Base-by-base conservation (phyloP, 1,140 invertebrate genomes). In the Onthophagus taurus region DNA sequence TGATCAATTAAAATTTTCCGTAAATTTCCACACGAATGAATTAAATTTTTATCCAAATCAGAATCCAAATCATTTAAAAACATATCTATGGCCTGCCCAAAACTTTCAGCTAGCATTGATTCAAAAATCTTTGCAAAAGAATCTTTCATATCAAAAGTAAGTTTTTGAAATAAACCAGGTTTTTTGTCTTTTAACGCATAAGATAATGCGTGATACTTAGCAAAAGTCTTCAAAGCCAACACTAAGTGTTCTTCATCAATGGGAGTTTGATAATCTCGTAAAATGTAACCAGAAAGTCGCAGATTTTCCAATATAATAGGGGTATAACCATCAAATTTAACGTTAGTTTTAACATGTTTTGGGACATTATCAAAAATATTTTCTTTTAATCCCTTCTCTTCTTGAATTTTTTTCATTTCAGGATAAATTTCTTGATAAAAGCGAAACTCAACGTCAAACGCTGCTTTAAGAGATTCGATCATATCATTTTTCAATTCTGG, bases 301-400 rank as follows among this genome's bases (percentile, higher is more conserved):
- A 37, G 14, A 12, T 37, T 37, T 19, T 37, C 35, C 19, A 37
- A 34, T n/a, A n/a, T n/a, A n/a, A n/a, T n/a, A n/a, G n/a, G n/a
- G n/a, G n/a, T n/a, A n/a, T n/a, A n/a, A n/a, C n/a, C n/a, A n/a
- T n/a, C n/a, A n/a, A n/a, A n/a, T n/a, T n/a, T n/a, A n/a, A n/a
- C n/a, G n/a, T n/a, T n/a, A n/a, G n/a, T n/a, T n/a, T n/a, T n/a
- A n/a, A n/a, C n/a, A n/a, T n/a, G n/a, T n/a, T n/a, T n/a, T n/a
- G n/a, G n/a, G n/a, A n/a, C n/a, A n/a, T n/a, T n/a, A n/a, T n/a
- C n/a, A n/a, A n/a, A n/a, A n/a, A n/a, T n/a, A n/a, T n/a, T n/a
- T n/a, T n/a, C n/a, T n/a, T n/a, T n/a, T n/a, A n/a, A n/a, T n/a
- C n/a, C n/a, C n/a, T n/a, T n/a, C n/a, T n/a, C n/a, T n/a, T n/a